These are phyloP conservation scores for Dasypus novemcinctus DNA, from an alignment of 2,113 vertebrate genomes.

Conservation along the genomic window DNA sequence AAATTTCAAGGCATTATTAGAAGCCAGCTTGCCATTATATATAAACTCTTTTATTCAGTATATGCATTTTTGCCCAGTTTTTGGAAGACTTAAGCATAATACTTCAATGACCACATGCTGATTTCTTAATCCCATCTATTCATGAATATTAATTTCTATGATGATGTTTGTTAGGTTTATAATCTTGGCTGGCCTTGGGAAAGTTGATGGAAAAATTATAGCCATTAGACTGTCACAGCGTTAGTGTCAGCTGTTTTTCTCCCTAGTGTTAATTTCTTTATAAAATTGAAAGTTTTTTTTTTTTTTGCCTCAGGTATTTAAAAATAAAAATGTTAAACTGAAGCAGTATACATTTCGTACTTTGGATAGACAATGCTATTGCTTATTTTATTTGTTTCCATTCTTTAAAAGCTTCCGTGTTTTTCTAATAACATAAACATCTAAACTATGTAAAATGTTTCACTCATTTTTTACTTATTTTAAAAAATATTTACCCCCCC, in stretches of 20 bases:
- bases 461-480: not conserved
- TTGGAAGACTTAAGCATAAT: conserved; percentile 46
- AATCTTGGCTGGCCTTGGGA: not conserved
- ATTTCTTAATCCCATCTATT: conserved; percentile 61
- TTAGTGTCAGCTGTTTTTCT: not conserved
- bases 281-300: not conserved
- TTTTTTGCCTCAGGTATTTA: conserved; percentile 13
- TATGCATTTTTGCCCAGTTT: conserved; percentile 19
- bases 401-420: not conserved
- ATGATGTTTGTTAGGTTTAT: conserved; percentile 57
- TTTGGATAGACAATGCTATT: not conserved
- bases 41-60: not conserved
- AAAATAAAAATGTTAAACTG: not conserved
- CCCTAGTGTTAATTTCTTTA: conserved; percentile 27
- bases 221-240: not conserved
- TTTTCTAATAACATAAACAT: not conserved
- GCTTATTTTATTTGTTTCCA: not conserved
- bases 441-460: not conserved
- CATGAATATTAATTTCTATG: conserved; percentile 49
- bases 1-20: conserved; percentile 46
- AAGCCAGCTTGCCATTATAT: not conserved
- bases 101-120: not conserved
- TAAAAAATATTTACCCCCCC: too few relatives aligned
- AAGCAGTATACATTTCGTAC: not conserved
- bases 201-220: conserved; percentile 46